Base-by-base conservation (phyloP, 1,140 invertebrate genomes). In the Linepithema humile region DNA sequence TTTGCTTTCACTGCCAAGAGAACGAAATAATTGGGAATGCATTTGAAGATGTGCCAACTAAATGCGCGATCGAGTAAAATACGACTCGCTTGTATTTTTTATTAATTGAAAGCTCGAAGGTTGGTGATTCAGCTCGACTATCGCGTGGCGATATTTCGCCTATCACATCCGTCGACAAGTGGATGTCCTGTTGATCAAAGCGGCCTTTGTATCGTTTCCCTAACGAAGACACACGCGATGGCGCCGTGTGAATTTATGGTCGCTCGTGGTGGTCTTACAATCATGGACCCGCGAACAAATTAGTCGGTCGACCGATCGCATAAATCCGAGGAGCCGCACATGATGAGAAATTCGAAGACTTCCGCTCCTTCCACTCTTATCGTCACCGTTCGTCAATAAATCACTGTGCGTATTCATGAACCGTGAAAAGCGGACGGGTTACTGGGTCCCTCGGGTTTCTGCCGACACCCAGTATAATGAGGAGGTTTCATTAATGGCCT, bases 341-440 rank as follows among this genome's bases (percentile, higher is more conserved):
- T 23, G 20, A 23, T 1, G 40, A 17, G n/a, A 3, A 35, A 3
- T 23, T 7, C 4, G 35, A 77, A 53, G 43, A 20, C 23, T 29
- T 40, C 62, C n/a, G n/a, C 20, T 62, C 12, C 75, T 69, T 35
- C 45, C 45, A 29, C 75, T 40, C 17, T 20, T 40, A 20, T 12
- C 15, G 23, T 59, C 82, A 60, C n/a, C 50, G 43, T 40, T 59
- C 40, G 43, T 57, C 82, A 10, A 85, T 85, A 85, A 85, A 62
- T 82, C 78, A 67, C 15, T 23, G 60, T 23, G 12, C 23, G 5
- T 5, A 32, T 32, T 65, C 70, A 84, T 62, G 72, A 77, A 72
- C 72, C 82, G 43, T 82, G 67, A 74, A 82, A 69, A 85, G 48
- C 35, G 29, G 50, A 59, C 67, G 80, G 67, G 69, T 78, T 74